These are phyloP conservation scores for Terrapene triunguis DNA, from an alignment of 2,113 vertebrate species.

Conservation along the genomic window DNA sequence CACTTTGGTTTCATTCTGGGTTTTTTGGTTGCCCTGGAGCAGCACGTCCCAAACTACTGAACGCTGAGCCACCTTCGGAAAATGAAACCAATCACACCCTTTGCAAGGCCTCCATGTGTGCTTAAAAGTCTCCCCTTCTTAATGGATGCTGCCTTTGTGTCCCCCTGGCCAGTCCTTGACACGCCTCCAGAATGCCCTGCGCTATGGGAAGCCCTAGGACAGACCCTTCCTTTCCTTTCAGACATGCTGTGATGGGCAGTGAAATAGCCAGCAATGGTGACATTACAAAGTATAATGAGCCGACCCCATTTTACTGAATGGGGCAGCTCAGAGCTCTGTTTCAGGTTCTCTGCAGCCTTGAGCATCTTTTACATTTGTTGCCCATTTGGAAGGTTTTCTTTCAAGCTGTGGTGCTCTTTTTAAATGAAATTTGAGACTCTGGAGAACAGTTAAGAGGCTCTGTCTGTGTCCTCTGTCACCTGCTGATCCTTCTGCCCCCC, in stretches of 20 bases:
- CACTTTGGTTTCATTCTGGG: too few species aligned
- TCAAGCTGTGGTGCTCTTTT: not conserved
- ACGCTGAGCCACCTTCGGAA: too few species aligned
- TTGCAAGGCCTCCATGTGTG: too few species aligned
- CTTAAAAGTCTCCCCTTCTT: too few species aligned
- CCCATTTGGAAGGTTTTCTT: not conserved
- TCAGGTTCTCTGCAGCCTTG: not conserved
- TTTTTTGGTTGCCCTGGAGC: too few species aligned
- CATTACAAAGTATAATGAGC: not conserved
- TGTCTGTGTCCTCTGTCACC: not conserved
- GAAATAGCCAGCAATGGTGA: not conserved
- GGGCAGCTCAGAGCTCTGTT: not conserved
- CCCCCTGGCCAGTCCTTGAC: too few species aligned
- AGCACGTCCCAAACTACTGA: too few species aligned
- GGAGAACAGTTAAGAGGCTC: not conserved
- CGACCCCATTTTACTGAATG: not conserved
- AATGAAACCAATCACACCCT: too few species aligned
- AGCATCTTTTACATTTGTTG: not conserved
- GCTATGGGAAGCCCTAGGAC: too few species aligned
- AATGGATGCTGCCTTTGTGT: too few species aligned
- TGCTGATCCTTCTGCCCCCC: not conserved
- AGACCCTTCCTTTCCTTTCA: not conserved
- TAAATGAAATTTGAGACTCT: not conserved
- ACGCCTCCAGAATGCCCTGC: too few species aligned
- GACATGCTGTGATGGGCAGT: not conserved